These are phyloP conservation scores for Terebella lapidaria DNA, from an alignment of 2,888 invertebrate species.

Conservation along the genomic window DNA sequence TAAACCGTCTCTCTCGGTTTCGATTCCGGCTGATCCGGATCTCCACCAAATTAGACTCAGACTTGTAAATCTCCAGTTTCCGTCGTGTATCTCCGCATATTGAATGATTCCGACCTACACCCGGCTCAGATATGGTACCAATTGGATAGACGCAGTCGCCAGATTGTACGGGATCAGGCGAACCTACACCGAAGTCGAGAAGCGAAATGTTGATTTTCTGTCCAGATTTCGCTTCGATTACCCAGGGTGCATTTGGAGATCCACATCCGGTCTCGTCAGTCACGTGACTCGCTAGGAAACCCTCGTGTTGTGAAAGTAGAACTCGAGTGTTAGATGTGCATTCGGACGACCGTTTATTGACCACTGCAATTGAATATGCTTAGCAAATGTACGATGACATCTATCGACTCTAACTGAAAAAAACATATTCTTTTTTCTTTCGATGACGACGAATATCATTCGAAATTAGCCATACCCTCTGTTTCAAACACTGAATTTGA, in stretches of 20 bases:
- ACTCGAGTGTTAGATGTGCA: background rate
- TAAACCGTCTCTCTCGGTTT: background rate
- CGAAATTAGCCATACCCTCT: too few species aligned
- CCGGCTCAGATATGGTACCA: background rate
- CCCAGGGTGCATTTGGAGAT: background rate
- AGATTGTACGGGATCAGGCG: background rate
- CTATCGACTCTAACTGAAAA: too few species aligned
- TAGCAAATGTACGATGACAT: too few species aligned
- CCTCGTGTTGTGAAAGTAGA: background rate
- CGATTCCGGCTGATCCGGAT: background rate
- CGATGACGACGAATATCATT: too few species aligned
- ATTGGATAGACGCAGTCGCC: background rate
- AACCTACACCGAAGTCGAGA: background rate
- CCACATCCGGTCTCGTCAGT: constrained; percentile 1
- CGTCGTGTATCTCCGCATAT: background rate
- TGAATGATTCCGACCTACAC: background rate
- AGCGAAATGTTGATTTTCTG: background rate
- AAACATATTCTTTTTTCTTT: too few species aligned
- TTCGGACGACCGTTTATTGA: background rate
- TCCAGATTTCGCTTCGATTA: background rate
- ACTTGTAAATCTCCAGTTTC: background rate
- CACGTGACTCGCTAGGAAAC: constrained; percentile 1
- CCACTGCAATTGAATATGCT: too few species aligned
- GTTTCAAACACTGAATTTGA: too few species aligned
- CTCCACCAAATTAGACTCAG: background rate